Conservation (phyloP, 2,797 vertebrate species). For the Hemitrygon akajei region DNA sequence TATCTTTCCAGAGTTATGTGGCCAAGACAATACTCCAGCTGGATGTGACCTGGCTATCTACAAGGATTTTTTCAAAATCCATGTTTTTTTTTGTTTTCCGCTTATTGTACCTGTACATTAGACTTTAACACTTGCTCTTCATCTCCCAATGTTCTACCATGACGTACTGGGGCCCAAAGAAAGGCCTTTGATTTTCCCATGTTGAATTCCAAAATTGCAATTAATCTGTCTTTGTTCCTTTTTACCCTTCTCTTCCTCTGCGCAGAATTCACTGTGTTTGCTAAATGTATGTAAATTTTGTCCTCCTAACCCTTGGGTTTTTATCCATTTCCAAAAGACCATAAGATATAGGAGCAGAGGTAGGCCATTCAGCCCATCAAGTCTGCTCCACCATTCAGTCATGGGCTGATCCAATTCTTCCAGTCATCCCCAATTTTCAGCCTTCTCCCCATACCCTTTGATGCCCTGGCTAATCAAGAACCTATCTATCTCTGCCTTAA, state of each 20-base stretch:
- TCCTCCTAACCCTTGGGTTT: neutral
- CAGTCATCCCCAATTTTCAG: too few species aligned
- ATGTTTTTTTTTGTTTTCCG: neutral
- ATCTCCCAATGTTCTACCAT: neutral
- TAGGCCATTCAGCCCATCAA: too few species aligned
- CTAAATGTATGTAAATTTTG: neutral
- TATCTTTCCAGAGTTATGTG: neutral
- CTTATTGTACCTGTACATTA: neutral
- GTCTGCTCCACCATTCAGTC: too few species aligned
- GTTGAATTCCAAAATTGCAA: neutral
- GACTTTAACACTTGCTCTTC: neutral
- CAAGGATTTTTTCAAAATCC: neutral
- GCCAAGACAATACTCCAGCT: neutral
- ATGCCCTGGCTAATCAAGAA: too few species aligned
- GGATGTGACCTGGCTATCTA: neutral
- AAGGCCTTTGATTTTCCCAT: neutral
- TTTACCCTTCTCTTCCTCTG: neutral
- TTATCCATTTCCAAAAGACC: neutral
- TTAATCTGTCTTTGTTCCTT: neutral
- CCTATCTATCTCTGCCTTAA: too few species aligned
- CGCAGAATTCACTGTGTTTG: neutral
- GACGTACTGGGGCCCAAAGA: neutral
- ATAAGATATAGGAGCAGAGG: too few species aligned
- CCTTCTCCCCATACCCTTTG: too few species aligned
- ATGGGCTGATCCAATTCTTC: too few species aligned